These are phyloP conservation scores for Hylomyscus alleni DNA, from an alignment of 2,797 vertebrate species.

Conservation along the genomic window DNA sequence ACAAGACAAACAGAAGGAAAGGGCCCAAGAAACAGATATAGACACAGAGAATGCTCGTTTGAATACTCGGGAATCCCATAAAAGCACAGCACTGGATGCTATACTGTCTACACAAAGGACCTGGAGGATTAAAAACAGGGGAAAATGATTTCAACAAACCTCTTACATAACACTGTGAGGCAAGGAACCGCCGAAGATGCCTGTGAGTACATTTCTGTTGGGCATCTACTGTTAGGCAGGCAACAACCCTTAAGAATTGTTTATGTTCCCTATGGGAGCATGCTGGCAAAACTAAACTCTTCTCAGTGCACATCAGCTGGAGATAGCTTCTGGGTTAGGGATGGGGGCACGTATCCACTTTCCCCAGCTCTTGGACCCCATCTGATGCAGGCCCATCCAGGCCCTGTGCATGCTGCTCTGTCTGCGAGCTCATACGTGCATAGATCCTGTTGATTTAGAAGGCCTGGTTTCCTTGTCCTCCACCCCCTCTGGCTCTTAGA, in stretches of 20 bases:
- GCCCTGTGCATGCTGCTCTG: background rate
- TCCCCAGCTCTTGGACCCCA: background rate
- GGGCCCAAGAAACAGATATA: background rate
- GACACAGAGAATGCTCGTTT: background rate
- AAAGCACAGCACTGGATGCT: background rate
- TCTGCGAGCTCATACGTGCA: background rate
- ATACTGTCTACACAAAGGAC: background rate
- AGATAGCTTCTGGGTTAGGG: background rate
- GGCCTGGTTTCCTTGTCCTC: background rate
- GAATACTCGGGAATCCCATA: background rate
- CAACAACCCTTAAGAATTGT: background rate
- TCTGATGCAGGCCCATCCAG: background rate
- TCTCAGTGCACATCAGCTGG: background rate
- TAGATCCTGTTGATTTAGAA: background rate
- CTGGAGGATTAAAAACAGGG: background rate
- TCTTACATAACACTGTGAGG: background rate
- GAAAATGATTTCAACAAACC: background rate
- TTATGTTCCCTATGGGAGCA: background rate
- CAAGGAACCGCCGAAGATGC: background rate
- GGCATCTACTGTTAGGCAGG: background rate
- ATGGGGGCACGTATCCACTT: background rate
- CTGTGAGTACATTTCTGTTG: background rate
- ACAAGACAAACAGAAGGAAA: background rate
- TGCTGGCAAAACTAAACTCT: background rate
- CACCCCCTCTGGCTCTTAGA: background rate